Evolutionary conservation across 2,888 invertebrate species (phyloP).

Genomic region (Scaptodrosophila latifasciaeformis): DNA sequence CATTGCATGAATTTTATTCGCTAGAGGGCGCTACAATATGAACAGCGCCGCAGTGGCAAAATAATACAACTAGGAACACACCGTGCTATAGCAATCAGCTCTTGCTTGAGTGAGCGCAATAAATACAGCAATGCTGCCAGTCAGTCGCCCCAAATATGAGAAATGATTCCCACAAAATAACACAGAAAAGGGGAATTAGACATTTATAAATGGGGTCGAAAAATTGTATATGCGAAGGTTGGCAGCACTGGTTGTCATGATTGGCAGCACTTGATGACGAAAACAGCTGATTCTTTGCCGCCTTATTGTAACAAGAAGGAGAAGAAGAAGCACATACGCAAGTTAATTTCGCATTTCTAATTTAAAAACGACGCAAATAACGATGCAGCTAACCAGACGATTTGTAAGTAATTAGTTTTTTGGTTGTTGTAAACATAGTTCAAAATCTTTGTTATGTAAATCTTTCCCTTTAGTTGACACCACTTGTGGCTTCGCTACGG

Average conservation of each 20-base stretch:
- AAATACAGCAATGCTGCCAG: no score
- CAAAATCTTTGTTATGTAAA: neutral
- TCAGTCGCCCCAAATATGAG: no score
- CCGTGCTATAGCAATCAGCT: neutral
- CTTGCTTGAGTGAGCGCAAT: neutral
- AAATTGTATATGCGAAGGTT: no score
- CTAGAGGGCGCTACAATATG: no score
- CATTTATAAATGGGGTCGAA: no score
- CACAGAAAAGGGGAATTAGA: no score
- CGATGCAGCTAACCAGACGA: slow-evolving; percentile 54
- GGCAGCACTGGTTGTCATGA: no score
- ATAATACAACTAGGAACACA: no score
- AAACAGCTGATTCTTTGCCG: slow-evolving; percentile 32
- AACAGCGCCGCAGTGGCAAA: no score
- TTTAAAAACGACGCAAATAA: slow-evolving; percentile 18
- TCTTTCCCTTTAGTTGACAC: slow-evolving; percentile 36
- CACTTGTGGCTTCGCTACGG: slow-evolving; percentile 33
- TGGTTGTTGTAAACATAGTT: neutral
- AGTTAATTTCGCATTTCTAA: slow-evolving; percentile 21
- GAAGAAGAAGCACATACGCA: neutral
- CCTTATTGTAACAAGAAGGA: neutral
- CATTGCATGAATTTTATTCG: no score
- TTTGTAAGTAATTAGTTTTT: slow-evolving; percentile 36
- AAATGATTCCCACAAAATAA: no score
- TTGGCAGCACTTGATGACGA: slow-evolving; percentile 20